A percentile compares a stretch with the other conserved stretches of the same genome.
Evolutionary conservation across 2,113 vertebrate species (phyloP).

Genomic region (Oreocharis arfaki): DNA sequence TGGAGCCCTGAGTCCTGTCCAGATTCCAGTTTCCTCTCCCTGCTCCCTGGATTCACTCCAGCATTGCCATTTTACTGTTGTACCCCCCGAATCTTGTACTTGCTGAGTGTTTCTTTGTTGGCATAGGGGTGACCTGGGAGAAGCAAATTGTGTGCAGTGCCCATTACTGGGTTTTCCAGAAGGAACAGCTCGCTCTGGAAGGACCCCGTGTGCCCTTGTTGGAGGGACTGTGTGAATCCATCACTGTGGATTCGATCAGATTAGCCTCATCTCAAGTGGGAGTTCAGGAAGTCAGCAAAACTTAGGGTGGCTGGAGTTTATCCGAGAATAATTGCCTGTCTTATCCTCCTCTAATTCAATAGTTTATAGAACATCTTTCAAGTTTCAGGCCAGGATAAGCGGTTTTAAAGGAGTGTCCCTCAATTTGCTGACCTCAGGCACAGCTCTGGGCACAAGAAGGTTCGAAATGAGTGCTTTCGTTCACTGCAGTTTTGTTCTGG

Average conservation of each 20-base stretch:
- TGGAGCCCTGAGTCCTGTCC: background rate
- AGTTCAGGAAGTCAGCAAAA: background rate
- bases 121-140: background rate
- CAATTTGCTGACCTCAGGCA: background rate
- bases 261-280: background rate
- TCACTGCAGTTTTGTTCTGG: background rate
- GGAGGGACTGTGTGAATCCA: background rate
- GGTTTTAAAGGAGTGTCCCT: background rate
- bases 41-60: background rate
- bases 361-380: background rate
- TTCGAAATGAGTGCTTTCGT: background rate
- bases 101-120: background rate
- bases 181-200: background rate
- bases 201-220: background rate
- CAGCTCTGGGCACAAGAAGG: background rate
- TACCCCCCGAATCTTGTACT: background rate
- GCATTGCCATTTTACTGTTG: background rate
- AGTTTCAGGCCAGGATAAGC: background rate
- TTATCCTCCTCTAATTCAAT: background rate
- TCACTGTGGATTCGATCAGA: background rate
- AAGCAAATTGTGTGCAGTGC: background rate
- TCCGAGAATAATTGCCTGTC: background rate
- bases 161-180: background rate
- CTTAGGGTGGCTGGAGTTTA: background rate
- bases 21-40: background rate